phyloP scores from a whole-genome alignment of 2,113 vertebrate genomes.

The Rhinopomastus cyanomelas region DNA sequence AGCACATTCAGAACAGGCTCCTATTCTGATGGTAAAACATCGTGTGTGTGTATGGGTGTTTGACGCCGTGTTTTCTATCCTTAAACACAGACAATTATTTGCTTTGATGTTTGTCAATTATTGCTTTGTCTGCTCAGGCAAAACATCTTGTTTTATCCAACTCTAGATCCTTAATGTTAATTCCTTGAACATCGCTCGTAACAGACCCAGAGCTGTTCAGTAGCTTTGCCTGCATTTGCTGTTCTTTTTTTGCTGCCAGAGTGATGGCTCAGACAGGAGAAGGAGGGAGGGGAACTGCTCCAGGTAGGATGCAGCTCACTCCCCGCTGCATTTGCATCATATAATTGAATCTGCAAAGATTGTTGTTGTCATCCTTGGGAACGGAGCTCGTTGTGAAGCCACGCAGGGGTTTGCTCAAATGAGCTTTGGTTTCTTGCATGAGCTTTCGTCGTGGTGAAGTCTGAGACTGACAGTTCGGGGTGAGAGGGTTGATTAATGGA shows the following conservation, averaged over 20 bases:
- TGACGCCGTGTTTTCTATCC: neutral
- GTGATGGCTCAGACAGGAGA: neutral
- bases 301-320: fast-evolving
- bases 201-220: neutral
- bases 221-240: neutral
- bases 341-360: neutral
- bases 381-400: neutral
- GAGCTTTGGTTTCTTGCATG: neutral
- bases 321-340: neutral
- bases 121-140: neutral
- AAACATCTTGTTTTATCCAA: neutral
- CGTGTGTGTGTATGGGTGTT: neutral
- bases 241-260: neutral
- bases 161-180: neutral
- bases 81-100: neutral
- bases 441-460: neutral
- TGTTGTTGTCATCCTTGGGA: neutral
- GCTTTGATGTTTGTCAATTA: constrained; percentile 1
- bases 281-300: neutral
- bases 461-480: neutral
- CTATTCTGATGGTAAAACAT: neutral
- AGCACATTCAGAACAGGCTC: neutral
- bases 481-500: neutral
- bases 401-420: neutral
- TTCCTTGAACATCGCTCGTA: neutral